phyloP scores from a whole-genome alignment of 2,888 invertebrate genomes.

The Drosophila anomelani region DNA sequence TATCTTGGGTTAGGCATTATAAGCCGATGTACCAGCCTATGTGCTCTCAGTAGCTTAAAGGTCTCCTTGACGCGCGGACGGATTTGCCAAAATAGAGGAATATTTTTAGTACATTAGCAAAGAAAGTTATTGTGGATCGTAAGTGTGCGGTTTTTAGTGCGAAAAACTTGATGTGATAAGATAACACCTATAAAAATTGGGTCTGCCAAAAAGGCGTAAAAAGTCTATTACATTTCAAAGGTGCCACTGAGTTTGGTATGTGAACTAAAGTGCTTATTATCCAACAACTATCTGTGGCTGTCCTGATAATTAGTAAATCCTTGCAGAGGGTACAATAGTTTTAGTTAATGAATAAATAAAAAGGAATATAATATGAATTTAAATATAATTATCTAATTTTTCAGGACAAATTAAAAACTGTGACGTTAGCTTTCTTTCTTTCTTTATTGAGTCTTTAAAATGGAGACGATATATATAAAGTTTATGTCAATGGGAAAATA shows the following conservation, averaged over 20 bases:
- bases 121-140: not conserved
- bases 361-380: too few relatives aligned
- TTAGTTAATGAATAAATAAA: too few relatives aligned
- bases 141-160: not conserved
- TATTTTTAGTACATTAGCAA: not conserved
- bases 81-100: not conserved
- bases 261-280: not conserved
- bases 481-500: too few relatives aligned
- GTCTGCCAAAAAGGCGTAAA: not conserved
- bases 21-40: not conserved
- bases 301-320: too few relatives aligned
- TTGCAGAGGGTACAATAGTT: not conserved
- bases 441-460: too few relatives aligned
- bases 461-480: too few relatives aligned
- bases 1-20: not conserved
- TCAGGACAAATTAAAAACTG: too few relatives aligned
- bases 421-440: too few relatives aligned
- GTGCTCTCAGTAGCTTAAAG: not conserved
- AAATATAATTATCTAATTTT: too few relatives aligned
- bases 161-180: not conserved
- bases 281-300: slow-evolving; percentile 85
- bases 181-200: not conserved
- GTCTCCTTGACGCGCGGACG: not conserved
- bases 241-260: not conserved
- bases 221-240: not conserved